Percentiles rank a stretch among this genome's conserved stretches.
These are phyloP conservation scores for Miltochrista miniata DNA, from an alignment of 2,888 invertebrate genomes.

Conservation along the genomic window DNA sequence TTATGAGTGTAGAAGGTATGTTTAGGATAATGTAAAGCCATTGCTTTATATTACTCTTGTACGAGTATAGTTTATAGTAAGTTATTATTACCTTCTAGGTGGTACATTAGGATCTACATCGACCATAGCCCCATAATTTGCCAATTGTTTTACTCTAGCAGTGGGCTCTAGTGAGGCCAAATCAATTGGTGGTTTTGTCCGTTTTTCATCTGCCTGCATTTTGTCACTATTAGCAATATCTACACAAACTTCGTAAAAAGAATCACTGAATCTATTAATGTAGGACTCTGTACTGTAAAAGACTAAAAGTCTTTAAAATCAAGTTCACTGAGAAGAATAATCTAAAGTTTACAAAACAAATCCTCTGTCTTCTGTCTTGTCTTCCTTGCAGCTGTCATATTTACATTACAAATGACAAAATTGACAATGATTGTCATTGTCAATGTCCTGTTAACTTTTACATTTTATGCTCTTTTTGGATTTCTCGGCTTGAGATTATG, in stretches of 20 bases:
- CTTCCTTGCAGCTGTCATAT: too few species aligned
- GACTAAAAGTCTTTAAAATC: neutral
- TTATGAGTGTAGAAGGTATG: too few species aligned
- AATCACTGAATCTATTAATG: neutral
- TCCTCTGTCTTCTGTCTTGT: too few species aligned
- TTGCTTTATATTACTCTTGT: too few species aligned
- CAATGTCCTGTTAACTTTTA: too few species aligned
- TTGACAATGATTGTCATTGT: neutral
- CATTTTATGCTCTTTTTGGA: too few species aligned
- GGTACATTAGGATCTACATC: conserved; percentile 90
- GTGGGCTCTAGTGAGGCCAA: conserved; percentile 84
- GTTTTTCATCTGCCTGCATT: conserved; percentile 68
- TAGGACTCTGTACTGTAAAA: neutral
- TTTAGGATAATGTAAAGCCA: too few species aligned
- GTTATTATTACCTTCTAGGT: conserved; percentile 86
- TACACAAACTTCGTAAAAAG: neutral
- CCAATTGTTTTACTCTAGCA: conserved; percentile 86
- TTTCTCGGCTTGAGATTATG: too few species aligned
- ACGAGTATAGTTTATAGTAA: too few species aligned
- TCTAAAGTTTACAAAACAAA: conserved; percentile 2
- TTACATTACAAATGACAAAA: neutral
- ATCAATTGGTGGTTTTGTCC: conserved; percentile 52
- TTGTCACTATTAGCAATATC: conserved; percentile 9
- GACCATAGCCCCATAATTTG: conserved; percentile 87
- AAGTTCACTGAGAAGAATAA: neutral